Conservation (phyloP, 2,113 vertebrate genomes). For the Acanthochromis polyacanthus region DNA sequence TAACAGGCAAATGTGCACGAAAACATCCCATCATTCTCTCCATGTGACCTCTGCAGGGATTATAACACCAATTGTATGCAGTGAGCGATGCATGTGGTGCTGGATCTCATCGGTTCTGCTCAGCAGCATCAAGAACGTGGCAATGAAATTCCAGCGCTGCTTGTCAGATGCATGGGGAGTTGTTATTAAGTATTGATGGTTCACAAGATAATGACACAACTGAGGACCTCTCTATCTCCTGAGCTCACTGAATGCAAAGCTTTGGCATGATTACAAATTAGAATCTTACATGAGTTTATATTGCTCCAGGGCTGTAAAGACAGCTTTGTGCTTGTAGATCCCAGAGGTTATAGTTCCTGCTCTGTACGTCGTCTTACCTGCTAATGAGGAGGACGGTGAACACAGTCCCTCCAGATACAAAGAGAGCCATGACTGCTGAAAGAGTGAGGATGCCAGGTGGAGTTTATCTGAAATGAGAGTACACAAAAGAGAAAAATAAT, state of each 20-base stretch:
- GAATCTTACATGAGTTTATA: conserved; percentile 44
- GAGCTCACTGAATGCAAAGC: neutral
- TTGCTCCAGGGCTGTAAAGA: conserved; percentile 12
- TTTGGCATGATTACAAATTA: conserved; percentile 28
- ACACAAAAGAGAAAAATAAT: conserved; percentile 38
- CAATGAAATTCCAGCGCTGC: conserved; percentile 37
- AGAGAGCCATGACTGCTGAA: conserved; percentile 73
- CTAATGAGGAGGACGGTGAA: conserved; percentile 79
- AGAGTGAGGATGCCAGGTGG: conserved; percentile 52
- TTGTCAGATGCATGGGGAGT: conserved; percentile 21
- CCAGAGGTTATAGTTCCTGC: conserved; percentile 33
- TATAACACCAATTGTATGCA: conserved; percentile 61
- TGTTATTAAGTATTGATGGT: conserved; percentile 41
- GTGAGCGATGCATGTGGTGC: conserved; percentile 43
- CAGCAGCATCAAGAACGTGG: conserved; percentile 28
- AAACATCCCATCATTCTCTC: conserved; percentile 66
- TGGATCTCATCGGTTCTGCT: conserved; percentile 52
- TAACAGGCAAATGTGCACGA: conserved; percentile 52
- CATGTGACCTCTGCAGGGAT: conserved; percentile 59
- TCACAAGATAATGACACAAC: conserved; percentile 18
- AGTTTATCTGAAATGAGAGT: conserved; percentile 77
- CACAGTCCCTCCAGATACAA: conserved; percentile 67
- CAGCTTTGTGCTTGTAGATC: conserved; percentile 23
- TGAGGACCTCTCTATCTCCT: neutral
- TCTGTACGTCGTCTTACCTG: conserved; percentile 77